Evolutionary conservation across 1,140 invertebrate species (phyloP).

Genomic region (Polypedilum pembai): DNA sequence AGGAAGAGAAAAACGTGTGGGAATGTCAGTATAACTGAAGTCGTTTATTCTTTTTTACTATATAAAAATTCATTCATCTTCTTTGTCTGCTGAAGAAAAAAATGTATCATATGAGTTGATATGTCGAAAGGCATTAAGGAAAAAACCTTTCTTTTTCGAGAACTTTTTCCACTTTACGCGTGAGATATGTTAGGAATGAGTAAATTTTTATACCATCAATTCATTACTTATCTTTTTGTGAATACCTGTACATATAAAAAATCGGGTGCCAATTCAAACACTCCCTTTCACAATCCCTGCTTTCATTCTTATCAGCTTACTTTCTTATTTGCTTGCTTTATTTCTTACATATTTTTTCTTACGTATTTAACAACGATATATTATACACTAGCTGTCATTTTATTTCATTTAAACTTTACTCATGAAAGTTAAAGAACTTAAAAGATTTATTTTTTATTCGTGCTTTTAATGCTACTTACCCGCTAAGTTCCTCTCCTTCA

Average conservation of each 20-base stretch:
- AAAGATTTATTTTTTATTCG: conserved; percentile 1
- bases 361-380: background rate
- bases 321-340: background rate
- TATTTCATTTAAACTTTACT: background rate
- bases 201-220: background rate
- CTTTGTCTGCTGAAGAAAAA: no score
- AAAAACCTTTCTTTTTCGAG: background rate
- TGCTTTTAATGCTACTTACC: background rate
- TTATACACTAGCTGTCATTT: background rate
- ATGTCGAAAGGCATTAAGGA: conserved; percentile 7
- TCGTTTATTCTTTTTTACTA: no score
- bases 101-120: background rate
- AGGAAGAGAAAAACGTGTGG: no score
- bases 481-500: background rate
- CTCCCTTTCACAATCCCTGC: no score
- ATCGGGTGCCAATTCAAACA: no score
- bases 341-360: background rate
- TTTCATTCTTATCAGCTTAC: background rate
- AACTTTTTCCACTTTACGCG: background rate
- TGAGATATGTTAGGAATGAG: background rate
- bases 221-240: background rate
- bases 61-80: no score
- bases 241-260: no score
- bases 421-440: background rate
- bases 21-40: no score